Conservation (phyloP, 2,888 invertebrate species). For the Papilio elwesi region DNA sequence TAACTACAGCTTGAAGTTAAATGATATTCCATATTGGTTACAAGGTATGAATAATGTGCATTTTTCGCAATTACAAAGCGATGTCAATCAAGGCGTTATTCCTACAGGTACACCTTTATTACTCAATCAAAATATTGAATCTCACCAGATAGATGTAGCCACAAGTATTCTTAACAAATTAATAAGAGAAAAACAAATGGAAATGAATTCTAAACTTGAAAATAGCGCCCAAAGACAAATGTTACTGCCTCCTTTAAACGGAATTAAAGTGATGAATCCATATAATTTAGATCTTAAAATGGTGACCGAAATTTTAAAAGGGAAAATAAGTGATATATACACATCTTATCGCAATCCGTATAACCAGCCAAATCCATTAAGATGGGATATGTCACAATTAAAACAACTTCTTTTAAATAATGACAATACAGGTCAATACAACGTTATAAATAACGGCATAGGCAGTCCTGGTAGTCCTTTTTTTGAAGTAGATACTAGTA, state of each 20-base stretch:
- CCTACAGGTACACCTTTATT: conserved; percentile 68
- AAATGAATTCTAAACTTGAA: conserved; percentile 62
- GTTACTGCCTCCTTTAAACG: conserved; percentile 74
- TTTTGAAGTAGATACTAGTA: conserved; percentile 67
- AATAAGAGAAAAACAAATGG: conserved; percentile 63
- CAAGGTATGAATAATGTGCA: conserved; percentile 62
- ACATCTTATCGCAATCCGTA: conserved; percentile 65
- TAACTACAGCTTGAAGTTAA: conserved; percentile 67
- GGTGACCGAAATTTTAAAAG: conserved; percentile 78
- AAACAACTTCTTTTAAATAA: conserved; percentile 70
- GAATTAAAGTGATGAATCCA: conserved; percentile 80
- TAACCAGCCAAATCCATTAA: conserved; percentile 64
- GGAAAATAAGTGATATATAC: conserved; percentile 72
- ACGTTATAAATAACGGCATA: conserved; percentile 59
- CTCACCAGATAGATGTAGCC: conserved; percentile 74
- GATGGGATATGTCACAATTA: conserved; percentile 69
- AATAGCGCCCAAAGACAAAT: conserved; percentile 61
- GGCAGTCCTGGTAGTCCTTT: conserved; percentile 63
- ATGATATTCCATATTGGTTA: conserved; percentile 71
- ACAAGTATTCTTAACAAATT: conserved; percentile 68
- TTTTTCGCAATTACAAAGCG: conserved; percentile 60
- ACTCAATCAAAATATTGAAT: conserved; percentile 76
- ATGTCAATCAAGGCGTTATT: conserved; percentile 66
- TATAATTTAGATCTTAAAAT: conserved; percentile 79
- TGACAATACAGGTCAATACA: conserved; percentile 61